phyloP scores from a whole-genome alignment of 2,888 invertebrate species.

The Pardosa pseudoannulata region DNA sequence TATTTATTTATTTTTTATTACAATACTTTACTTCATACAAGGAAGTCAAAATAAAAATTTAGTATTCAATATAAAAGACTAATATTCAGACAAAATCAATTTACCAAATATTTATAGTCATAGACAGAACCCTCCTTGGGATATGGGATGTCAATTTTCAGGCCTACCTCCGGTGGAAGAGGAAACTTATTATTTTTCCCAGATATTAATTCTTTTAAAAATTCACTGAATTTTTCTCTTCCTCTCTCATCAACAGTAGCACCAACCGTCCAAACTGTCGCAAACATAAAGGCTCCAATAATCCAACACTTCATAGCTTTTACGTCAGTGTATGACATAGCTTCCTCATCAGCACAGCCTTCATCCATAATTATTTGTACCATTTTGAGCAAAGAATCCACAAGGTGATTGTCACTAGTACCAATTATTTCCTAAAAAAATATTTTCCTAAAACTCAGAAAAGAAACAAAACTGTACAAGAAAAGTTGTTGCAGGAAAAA shows the following conservation, averaged over 20 bases:
- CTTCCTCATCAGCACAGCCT: conserved; percentile 82
- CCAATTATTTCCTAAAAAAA: conserved; percentile 76
- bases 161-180: conserved; percentile 82
- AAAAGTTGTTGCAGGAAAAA: too few species aligned
- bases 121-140: conserved; percentile 87
- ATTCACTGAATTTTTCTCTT: conserved; percentile 86
- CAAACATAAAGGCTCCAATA: conserved; percentile 82
- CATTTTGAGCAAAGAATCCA: conserved; percentile 84
- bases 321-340: conserved; percentile 79
- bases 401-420: conserved; percentile 81
- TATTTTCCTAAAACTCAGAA: background rate
- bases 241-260: conserved; percentile 87
- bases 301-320: conserved; percentile 82
- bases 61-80: too few species aligned
- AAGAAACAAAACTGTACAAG: too few species aligned
- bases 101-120: conserved; percentile 86
- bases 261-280: conserved; percentile 90
- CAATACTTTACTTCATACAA: too few species aligned
- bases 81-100: too few species aligned
- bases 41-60: too few species aligned
- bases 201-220: conserved; percentile 81
- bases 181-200: conserved; percentile 79
- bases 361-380: conserved; percentile 88
- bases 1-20: too few species aligned
- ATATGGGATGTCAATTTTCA: conserved; percentile 84